Evolutionary conservation across 1,140 invertebrate genomes (phyloP).

Genomic region (Calosoma granatense): DNA sequence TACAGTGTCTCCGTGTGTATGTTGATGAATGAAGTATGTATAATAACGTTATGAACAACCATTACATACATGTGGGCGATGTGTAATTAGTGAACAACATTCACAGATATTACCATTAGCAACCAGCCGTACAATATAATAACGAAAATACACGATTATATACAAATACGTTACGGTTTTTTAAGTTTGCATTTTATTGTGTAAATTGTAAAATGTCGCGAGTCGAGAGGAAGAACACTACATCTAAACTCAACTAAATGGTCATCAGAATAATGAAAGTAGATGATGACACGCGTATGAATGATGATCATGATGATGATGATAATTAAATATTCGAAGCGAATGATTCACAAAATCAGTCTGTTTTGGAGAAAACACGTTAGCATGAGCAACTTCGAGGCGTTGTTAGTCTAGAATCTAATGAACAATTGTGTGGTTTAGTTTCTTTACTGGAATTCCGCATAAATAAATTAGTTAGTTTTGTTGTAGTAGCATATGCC

Average conservation of each 20-base stretch:
- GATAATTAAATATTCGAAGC: background rate
- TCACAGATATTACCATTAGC: constrained; percentile 1
- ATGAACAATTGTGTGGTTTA: constrained; percentile 9
- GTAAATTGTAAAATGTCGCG: background rate
- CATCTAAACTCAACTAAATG: background rate
- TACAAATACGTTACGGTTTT: background rate
- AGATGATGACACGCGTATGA: no score
- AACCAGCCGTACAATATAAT: background rate
- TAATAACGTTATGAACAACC: no score
- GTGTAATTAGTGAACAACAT: background rate
- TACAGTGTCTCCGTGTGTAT: no score
- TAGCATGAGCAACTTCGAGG: background rate
- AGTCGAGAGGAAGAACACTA: no score
- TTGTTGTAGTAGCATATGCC: no score
- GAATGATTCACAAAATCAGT: constrained; percentile 5
- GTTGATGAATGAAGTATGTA: background rate
- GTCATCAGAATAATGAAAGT: no score
- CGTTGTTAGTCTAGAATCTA: background rate
- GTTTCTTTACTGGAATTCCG: constrained; percentile 2
- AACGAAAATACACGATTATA: constrained; percentile 1
- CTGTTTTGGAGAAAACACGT: background rate
- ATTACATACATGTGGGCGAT: no score
- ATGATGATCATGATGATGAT: background rate
- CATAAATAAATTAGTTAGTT: no score
- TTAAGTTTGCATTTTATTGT: no score